A percentile compares a stretch with the other conserved stretches of the same genome.
Evolutionary conservation across 2,797 vertebrate genomes (phyloP).

Genomic region (Coracias cyanogaster): DNA sequence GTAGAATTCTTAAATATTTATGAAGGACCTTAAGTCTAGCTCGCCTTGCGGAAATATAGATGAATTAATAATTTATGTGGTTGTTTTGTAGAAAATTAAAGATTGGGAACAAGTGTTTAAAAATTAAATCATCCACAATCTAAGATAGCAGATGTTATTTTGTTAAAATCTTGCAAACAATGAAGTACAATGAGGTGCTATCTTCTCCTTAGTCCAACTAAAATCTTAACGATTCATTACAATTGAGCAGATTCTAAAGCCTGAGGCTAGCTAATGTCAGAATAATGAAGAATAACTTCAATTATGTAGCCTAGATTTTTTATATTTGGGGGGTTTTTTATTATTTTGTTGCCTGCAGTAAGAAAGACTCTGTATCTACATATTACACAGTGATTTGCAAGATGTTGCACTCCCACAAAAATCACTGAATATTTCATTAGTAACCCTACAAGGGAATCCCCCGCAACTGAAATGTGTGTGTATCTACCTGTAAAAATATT

Average conservation of each 20-base stretch:
- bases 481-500: not conserved
- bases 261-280: conserved; percentile 53
- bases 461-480: not conserved
- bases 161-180: conserved; percentile 78
- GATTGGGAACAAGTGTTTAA: conserved; percentile 82
- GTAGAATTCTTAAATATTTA: conserved; percentile 83
- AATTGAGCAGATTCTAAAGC: conserved; percentile 64
- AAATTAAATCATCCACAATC: conserved; percentile 82
- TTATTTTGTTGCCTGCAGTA: conserved; percentile 18
- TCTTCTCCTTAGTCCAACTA: conserved; percentile 51
- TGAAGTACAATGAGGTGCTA: conserved; percentile 62
- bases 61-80: conserved; percentile 83
- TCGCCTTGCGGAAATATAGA: conserved; percentile 82
- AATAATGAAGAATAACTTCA: conserved; percentile 66
- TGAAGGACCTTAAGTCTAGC: conserved; percentile 79
- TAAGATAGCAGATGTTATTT: conserved; percentile 79
- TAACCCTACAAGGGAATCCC: not conserved
- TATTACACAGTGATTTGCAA: not conserved
- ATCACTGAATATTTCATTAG: not conserved
- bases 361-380: not conserved
- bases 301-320: conserved; percentile 37
- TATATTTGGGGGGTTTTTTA: not conserved
- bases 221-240: conserved; percentile 73
- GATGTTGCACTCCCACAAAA: not conserved
- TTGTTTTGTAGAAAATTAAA: conserved; percentile 86